A percentile compares a stretch with the other conserved stretches of the same genome.
These are phyloP conservation scores for Chymomyza caudatula DNA, from an alignment of 2,888 invertebrate genomes.

Conservation along the genomic window DNA sequence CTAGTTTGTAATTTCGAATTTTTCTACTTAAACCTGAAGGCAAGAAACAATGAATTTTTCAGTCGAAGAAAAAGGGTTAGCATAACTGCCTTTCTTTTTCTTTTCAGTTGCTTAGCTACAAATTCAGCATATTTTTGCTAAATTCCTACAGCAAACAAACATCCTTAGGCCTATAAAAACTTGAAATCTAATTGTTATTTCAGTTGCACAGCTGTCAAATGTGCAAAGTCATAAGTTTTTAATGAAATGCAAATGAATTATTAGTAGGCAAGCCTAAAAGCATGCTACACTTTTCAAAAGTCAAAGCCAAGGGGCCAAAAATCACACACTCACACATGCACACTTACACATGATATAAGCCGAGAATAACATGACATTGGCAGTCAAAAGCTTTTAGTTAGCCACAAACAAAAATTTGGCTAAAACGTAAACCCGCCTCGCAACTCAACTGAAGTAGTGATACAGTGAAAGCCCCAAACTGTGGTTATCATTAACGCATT, in stretches of 20 bases:
- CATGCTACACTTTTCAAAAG: slow-evolving; percentile 20
- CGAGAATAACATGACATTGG: background rate
- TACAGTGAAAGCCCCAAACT: background rate
- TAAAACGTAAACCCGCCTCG: background rate
- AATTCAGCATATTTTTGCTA: no score
- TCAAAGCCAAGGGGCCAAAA: background rate
- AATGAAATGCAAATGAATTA: background rate
- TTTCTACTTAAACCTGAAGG: no score
- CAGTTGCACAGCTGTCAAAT: background rate
- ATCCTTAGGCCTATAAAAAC: background rate
- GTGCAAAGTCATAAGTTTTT: background rate
- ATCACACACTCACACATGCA: background rate
- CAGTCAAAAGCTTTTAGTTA: background rate
- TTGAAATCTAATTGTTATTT: background rate
- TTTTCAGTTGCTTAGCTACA: no score
- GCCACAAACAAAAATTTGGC: background rate
- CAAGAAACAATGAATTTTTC: no score
- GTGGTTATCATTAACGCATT: background rate
- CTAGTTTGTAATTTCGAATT: no score
- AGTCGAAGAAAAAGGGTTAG: no score
- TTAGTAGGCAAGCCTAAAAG: slow-evolving; percentile 40
- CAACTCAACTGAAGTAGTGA: background rate
- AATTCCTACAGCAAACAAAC: background rate
- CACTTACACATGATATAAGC: background rate
- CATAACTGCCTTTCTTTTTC: no score